Conservation (phyloP, 30 jellyfish, hydroid and myxozoan species). For the Mastigias papua region DNA sequence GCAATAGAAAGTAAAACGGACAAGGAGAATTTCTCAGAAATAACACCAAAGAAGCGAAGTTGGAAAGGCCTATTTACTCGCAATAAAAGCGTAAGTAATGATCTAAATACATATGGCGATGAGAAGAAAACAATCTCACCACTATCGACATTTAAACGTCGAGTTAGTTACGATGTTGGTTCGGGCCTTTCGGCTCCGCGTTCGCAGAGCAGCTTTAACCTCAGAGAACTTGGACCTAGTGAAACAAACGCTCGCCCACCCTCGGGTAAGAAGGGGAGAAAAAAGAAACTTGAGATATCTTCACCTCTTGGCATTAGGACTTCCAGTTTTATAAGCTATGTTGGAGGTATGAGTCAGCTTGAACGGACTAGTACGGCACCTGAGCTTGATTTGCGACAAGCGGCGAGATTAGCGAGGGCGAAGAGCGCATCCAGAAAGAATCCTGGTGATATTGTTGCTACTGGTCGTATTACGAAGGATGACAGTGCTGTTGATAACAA, state of each 20-base stretch:
- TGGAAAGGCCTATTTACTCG: slow-evolving; percentile 93
- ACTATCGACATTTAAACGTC: slow-evolving; percentile 51
- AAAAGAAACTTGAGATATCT: slow-evolving; percentile 74
- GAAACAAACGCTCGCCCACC: slow-evolving; percentile 38
- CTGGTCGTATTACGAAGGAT: slow-evolving; percentile 8
- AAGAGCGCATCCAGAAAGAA: slow-evolving; percentile 15
- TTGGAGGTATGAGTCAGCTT: slow-evolving; percentile 71
- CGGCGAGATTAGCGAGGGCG: slow-evolving; percentile 52
- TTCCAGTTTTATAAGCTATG: slow-evolving; percentile 75
- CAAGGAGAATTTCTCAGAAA: slow-evolving; percentile 32
- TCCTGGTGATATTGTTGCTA: neutral
- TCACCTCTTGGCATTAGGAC: slow-evolving; percentile 75
- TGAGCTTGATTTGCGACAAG: slow-evolving; percentile 49
- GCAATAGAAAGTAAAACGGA: slow-evolving; percentile 22
- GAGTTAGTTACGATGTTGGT: slow-evolving; percentile 56
- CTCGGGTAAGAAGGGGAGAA: slow-evolving; percentile 48
- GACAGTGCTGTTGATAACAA: neutral
- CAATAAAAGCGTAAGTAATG: slow-evolving; percentile 65
- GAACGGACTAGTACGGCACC: slow-evolving; percentile 77
- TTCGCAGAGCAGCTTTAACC: slow-evolving; percentile 75
- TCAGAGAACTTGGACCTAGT: slow-evolving; percentile 63
- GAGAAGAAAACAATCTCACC: slow-evolving; percentile 51
- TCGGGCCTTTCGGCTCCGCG: slow-evolving; percentile 57
- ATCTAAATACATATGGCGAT: slow-evolving; percentile 50
- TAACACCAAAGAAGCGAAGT: slow-evolving; percentile 78